Base-by-base conservation (phyloP, 2,888 invertebrate species). In the Volucella inanis region DNA sequence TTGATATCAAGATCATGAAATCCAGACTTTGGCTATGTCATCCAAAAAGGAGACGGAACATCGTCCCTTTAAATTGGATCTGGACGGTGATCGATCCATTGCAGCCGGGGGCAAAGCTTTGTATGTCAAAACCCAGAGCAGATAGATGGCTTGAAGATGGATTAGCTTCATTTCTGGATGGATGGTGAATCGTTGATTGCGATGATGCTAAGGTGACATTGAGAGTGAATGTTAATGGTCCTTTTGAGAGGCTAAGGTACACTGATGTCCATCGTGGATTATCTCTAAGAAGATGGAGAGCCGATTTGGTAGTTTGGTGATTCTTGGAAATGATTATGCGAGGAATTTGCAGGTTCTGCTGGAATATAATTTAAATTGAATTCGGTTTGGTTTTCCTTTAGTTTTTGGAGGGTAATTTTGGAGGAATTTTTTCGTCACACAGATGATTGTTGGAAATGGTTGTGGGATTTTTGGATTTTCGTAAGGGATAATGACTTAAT, bases 261-360 rank as follows among this genome's bases (percentile, higher is more conserved):
- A 64, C 22, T 43, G 75, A 80, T 80, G 76, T 61, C 15, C 72
- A 61, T 75, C 54, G 76, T 67, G 85, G 85, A 85, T 85, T 81
- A 85, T 85, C 85, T 84, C 74, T 47, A 3, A 52, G 39, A 41
- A 12, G 65, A 54, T 49, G 39, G 59, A 43, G 31, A 45, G 41
- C 41, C n/a, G 72, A 52, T 43, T 39, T 59, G 76, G 68, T 65
- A 64, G 77, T 72, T 75, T 78, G 75, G 81, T 78, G 85, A 87
- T 91, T 91, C 91, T 90, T 87, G 89, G 91, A 91, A 91, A 91
- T 91, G 90, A 91, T 91, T 91, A 90, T 90, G 90, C 86, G 86
- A 55, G 70, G 82, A 77, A 86, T 86, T 52, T 47, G 68, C 68
- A 45, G 74, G 89, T 87, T 89, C 89, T 89, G 52, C 50, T 77